phyloP scores from a whole-genome alignment of 2,113 vertebrate species.

The Labeo rohita region DNA sequence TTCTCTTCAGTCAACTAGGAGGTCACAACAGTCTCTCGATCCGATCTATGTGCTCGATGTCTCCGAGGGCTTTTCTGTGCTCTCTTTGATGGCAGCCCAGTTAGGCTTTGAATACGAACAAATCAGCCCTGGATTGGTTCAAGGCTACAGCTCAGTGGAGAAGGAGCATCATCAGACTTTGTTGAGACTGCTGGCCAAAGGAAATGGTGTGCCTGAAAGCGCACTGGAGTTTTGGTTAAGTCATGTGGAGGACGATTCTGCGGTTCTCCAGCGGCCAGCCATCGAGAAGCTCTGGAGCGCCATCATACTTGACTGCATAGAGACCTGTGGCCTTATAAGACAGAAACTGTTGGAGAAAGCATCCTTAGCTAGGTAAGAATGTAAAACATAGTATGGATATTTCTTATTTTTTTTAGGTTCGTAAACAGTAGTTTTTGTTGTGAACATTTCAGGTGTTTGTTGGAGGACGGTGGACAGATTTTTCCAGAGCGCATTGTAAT shows the following conservation, averaged over 20 bases:
- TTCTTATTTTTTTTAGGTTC: background rate
- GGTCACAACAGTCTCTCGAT: conserved; percentile 65
- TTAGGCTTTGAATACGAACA: conserved; percentile 68
- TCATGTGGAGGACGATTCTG: conserved; percentile 85
- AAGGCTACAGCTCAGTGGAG: conserved; percentile 92
- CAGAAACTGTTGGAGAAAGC: conserved; percentile 98
- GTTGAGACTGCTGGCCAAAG: conserved; percentile 80
- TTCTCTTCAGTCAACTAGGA: conserved; percentile 68
- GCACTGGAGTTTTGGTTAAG: conserved; percentile 91
- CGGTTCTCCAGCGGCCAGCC: conserved; percentile 86
- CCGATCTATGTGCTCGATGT: conserved; percentile 90
- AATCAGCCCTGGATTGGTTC: conserved; percentile 66
- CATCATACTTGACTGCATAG: conserved; percentile 94
- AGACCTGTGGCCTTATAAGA: conserved; percentile 91
- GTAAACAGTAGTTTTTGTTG: background rate
- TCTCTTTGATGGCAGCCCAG: conserved; percentile 87
- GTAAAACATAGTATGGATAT: background rate
- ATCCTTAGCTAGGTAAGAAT: conserved; percentile 73
- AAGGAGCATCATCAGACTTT: conserved; percentile 87
- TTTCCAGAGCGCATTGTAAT: conserved; percentile 91
- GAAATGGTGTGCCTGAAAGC: conserved; percentile 80
- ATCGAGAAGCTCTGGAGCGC: conserved; percentile 93
- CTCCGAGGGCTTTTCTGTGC: conserved; percentile 93
- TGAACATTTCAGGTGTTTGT: conserved; percentile 80
- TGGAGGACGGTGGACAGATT: conserved; percentile 90